Evolutionary conservation across 2,797 vertebrate species (phyloP), one percentile per base, ranked within the genome.

Genomic region (Telmatherina bonti): DNA sequence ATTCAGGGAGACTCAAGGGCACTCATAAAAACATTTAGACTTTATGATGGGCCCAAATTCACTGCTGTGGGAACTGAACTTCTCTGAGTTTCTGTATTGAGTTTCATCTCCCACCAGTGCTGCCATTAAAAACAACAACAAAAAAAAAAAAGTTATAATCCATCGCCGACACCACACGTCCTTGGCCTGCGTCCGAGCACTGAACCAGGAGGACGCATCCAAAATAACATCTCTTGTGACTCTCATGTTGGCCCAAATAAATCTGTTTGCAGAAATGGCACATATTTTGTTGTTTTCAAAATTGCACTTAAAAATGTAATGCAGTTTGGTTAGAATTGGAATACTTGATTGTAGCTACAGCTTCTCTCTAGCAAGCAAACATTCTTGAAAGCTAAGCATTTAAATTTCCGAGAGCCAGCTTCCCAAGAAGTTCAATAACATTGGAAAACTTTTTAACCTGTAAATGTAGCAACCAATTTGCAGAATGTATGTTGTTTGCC

Each of bases 171-270:
- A 56, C 35, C 35, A 69, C 30, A 52, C 16, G 45, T 88, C 75
- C 70, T 79, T 89, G 82, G 81, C 89, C 61, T 83, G 65, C 43
- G 63, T 86, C 57, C 76, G 53, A 59, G 35, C 47, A 49, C 68
- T 33, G 69, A 72, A 78, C 58, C 79, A 62, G 55, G 43, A 85
- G 76, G 76, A 82, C 59, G 41, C 70, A 66, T 78, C 74, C n/a
- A 80, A 84, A 86, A 86, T 88, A 83, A 67, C 57, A 67, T 38
- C 65, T 53, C 45, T 66, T 82, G 77, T 82, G 78, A 85, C 71
- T 43, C 64, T 80, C 45, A 67, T 66, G 45, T 63, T 70, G 66
- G 61, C 56, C 80, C 67, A 80, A 76, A 88, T 82, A 82, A 72
- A 83, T 57, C 7, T 26, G 67, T 77, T 38, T 75, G 65, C 41